Evolutionary conservation across 2,888 invertebrate species (phyloP), one percentile per base, ranked within the genome.

Genomic region (Dexiosoma caninum): DNA sequence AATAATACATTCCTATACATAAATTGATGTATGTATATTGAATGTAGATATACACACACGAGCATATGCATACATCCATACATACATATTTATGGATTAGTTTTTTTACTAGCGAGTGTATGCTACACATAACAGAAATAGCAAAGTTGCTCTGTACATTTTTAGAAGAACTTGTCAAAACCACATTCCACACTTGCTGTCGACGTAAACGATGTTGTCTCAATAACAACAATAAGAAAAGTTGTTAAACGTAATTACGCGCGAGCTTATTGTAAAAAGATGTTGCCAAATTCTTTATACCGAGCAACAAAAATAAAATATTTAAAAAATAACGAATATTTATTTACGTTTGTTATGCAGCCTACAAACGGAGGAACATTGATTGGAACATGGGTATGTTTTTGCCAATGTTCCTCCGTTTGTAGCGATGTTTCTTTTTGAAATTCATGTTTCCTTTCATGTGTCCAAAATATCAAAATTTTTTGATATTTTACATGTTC

Each of bases 121-220:
- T 60, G 23, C 49, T 40, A 53, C 62, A 74, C 71, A 79, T 77
- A 80, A 57, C 78, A 79, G 78, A 82, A 83, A 81, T 76, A 84
- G 81, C 78, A 83, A 82, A 86, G 88, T 86, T 87, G 88, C 84
- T 86, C 82, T 87, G 86, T 85, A 88, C 88, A 87, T 86, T 86
- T 89, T 87, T 89, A 88, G 87, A 89, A 89, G 88, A 88, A 88
- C 88, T 88, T 87, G 88, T 88, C 88, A 88, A 88, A 88, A 89
- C 88, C 88, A 85, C 88, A 88, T 88, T 89, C 88, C 88, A 84
- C 53, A 70, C 51, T 69, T 66, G 79, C 81, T 75, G 82, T 64
- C 81, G 72, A 72, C 81, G 81, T 67, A 27, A 62, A 62, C 81
- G 53, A 69, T 60, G 55, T 69, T 74, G 69, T 69, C 74, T 69